These are phyloP conservation scores for Pseudorectes ferrugineus DNA, from an alignment of 2,113 vertebrate genomes.

Conservation along the genomic window DNA sequence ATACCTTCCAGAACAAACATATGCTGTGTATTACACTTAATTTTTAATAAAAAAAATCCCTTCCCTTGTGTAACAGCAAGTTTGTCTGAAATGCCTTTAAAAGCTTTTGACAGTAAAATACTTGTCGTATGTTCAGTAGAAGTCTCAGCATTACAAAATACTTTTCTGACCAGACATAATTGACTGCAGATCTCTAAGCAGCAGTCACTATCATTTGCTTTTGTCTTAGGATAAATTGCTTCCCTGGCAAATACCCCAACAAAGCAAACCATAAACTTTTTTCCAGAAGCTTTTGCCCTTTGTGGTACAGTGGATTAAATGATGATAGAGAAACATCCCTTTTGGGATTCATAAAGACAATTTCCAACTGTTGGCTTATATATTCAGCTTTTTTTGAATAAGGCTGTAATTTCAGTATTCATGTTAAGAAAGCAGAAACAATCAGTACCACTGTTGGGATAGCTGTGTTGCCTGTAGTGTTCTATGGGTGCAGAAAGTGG, in stretches of 20 bases:
- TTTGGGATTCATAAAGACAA: neutral
- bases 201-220: neutral
- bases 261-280: neutral
- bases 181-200: neutral
- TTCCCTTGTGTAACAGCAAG: neutral
- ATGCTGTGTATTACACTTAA: neutral
- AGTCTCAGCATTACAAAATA: neutral
- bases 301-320: neutral
- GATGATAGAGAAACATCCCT: neutral
- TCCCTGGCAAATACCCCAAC: neutral
- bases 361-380: neutral
- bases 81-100: neutral
- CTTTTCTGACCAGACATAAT: neutral
- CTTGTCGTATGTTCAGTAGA: neutral
- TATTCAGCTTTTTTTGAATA: neutral
- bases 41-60: neutral
- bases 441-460: neutral
- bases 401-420: neutral
- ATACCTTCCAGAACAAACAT: neutral
- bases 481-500: neutral
- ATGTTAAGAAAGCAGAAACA: neutral
- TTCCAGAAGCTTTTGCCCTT: neutral
- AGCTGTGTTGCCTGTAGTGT: neutral
- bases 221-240: neutral
- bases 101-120: neutral